Percentiles rank a stretch among this genome's conserved stretches.
phyloP scores from a whole-genome alignment of 2,113 vertebrate genomes.

The Rhinoptilus africanus region DNA sequence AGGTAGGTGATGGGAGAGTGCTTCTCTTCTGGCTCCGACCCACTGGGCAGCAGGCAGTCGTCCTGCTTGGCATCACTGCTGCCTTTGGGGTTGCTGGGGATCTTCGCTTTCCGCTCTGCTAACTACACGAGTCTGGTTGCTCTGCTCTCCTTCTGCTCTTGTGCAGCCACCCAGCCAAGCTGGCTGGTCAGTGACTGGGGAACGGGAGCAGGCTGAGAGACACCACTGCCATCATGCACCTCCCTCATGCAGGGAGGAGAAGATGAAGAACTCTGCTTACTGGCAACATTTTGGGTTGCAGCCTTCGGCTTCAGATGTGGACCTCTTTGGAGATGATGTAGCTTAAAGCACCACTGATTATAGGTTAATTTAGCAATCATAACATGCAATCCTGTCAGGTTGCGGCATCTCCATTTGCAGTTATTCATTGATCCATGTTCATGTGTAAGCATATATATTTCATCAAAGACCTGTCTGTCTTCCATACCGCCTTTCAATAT shows the following conservation, averaged over 20 bases:
- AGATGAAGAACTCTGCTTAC: background rate
- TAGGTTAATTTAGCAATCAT: background rate
- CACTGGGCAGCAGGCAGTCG: background rate
- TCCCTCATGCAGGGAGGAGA: background rate
- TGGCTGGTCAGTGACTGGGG: background rate
- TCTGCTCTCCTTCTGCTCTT: background rate
- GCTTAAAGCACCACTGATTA: background rate
- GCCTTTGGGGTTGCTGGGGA: background rate
- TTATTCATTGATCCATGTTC: background rate
- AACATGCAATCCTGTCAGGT: background rate
- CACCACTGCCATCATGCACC: accelerated
- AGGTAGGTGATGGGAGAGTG: accelerated
- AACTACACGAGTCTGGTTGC: background rate
- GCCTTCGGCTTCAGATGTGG: background rate
- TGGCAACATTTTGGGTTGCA: background rate
- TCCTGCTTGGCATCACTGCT: background rate
- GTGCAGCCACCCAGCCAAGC: background rate
- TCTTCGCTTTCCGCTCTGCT: background rate
- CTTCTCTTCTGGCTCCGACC: background rate
- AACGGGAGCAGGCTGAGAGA: background rate
- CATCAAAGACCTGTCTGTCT: background rate
- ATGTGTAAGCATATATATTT: background rate
- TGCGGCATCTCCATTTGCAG: background rate
- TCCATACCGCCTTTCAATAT: background rate
- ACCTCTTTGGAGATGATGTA: background rate